Conservation (phyloP, 2,113 vertebrate species). For the Nanorana parkeri region DNA sequence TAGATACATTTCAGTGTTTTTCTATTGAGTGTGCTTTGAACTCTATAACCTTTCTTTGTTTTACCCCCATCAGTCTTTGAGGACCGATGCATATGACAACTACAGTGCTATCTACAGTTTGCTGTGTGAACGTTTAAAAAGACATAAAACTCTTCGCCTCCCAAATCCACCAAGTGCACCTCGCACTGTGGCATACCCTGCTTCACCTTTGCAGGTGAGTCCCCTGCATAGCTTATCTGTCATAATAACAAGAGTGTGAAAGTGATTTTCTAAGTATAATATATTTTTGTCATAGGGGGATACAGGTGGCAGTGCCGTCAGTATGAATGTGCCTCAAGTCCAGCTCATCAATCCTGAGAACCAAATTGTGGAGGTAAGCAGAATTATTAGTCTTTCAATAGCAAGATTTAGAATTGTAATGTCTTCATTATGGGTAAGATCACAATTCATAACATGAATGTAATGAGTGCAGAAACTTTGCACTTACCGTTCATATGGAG, state of each 20-base stretch:
- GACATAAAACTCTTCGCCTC: conserved; percentile 91
- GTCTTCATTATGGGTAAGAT: too few species aligned
- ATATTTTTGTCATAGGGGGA: conserved; percentile 75
- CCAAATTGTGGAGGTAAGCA: conserved; percentile 95
- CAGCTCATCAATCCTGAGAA: conserved; percentile 99
- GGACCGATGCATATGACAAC: conserved; percentile 96
- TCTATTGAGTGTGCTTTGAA: not conserved
- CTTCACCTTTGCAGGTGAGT: conserved; percentile 85
- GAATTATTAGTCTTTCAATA: not conserved
- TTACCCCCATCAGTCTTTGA: conserved; percentile 81
- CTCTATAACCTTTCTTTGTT: not conserved
- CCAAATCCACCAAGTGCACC: conserved; percentile 76
- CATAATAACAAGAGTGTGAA: not conserved
- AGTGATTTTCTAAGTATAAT: not conserved
- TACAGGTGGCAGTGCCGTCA: conserved; percentile 83
- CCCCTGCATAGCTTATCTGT: not conserved
- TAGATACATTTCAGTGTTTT: too few species aligned
- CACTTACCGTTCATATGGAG: too few species aligned
- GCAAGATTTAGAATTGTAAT: too few species aligned
- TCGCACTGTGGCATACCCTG: conserved; percentile 81
- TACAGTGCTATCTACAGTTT: conserved; percentile 98
- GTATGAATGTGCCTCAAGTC: conserved; percentile 94
- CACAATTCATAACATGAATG: too few species aligned
- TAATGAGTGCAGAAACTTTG: too few species aligned
- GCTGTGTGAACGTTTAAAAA: conserved; percentile 93